These are phyloP conservation scores for Nycticryphes semicollaris DNA, from an alignment of 2,113 vertebrate genomes.

Conservation along the genomic window DNA sequence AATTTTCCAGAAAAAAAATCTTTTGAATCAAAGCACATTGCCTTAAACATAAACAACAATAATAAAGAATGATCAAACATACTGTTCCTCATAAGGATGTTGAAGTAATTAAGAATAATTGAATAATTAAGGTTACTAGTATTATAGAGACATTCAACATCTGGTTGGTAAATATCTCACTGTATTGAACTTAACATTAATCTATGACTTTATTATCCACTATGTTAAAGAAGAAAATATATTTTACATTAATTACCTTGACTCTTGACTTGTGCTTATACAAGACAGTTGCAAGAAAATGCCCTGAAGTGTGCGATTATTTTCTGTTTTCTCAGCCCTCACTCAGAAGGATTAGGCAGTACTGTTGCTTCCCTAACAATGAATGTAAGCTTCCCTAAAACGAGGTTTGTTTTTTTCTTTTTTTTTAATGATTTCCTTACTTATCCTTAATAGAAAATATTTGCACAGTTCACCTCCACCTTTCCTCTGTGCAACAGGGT, in stretches of 20 bases:
- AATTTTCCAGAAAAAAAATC: background rate
- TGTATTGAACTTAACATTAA: background rate
- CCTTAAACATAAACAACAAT: background rate
- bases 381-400: background rate
- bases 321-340: background rate
- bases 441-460: background rate
- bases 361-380: background rate
- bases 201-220: background rate
- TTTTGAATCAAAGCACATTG: background rate
- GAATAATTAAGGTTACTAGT: background rate
- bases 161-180: background rate
- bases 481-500: background rate
- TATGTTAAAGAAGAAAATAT: background rate
- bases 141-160: background rate
- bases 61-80: background rate
- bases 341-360: background rate
- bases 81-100: background rate
- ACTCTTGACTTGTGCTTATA: background rate
- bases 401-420: background rate
- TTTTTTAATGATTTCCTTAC: background rate
- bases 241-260: background rate
- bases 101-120: background rate
- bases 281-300: background rate
- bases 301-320: background rate
- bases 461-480: background rate